A percentile compares a stretch with the other conserved stretches of the same genome.
phyloP scores from a whole-genome alignment of 2,797 vertebrate species.

The Neosilurus mollespiculum region DNA sequence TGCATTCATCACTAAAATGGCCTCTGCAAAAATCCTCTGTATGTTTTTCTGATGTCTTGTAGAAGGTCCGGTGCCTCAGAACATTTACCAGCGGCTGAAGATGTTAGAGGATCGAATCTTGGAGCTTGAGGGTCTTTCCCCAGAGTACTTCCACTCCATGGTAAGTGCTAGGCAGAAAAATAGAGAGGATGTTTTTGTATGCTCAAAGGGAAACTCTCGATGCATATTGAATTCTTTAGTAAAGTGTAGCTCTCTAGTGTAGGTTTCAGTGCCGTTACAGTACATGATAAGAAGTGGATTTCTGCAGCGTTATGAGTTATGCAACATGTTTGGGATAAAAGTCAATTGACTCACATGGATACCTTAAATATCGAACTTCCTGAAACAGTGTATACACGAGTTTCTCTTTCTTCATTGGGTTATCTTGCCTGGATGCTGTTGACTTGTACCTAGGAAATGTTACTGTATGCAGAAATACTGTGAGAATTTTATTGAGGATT shows the following conservation, averaged over 20 bases:
- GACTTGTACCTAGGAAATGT: neutral
- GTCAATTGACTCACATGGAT: neutral
- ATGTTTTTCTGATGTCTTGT: conserved; percentile 17
- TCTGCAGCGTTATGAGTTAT: neutral
- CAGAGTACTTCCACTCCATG: conserved; percentile 93
- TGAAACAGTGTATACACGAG: neutral
- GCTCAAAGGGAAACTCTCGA: conserved; percentile 35
- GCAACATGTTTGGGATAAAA: neutral
- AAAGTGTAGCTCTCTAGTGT: conserved; percentile 25
- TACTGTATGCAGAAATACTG: neutral
- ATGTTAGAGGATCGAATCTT: conserved; percentile 96
- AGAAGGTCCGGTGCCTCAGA: conserved; percentile 91
- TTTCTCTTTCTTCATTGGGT: neutral
- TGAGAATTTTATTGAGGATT: neutral
- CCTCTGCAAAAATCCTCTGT: neutral
- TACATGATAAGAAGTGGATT: neutral
- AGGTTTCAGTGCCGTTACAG: conserved; percentile 6
- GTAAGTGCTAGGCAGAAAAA: conserved; percentile 74
- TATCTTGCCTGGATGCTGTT: neutral
- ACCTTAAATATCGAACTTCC: neutral
- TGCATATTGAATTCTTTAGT: conserved; percentile 52
- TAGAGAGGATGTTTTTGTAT: conserved; percentile 43
- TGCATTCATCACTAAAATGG: neutral
- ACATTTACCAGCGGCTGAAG: conserved; percentile 94
- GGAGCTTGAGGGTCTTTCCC: conserved; percentile 96